Evolutionary conservation across 2,888 invertebrate genomes (phyloP).

Genomic region (Apodemia zela): DNA sequence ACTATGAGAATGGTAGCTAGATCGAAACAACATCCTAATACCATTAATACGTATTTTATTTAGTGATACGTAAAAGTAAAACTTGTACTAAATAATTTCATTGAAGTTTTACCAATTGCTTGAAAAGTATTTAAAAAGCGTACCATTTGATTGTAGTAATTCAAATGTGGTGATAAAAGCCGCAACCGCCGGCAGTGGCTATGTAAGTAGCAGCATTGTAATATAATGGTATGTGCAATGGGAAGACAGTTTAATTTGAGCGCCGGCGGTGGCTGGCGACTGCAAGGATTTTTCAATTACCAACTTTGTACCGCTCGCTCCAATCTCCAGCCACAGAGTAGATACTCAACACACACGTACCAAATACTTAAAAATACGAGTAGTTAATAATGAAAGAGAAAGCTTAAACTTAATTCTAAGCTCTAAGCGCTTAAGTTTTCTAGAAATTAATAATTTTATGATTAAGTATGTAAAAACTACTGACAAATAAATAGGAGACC

Average conservation of each 20-base stretch:
- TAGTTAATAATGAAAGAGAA: background rate
- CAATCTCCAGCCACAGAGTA: constrained; percentile 51
- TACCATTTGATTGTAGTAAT: background rate
- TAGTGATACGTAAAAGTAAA: too few relatives aligned
- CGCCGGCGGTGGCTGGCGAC: constrained; percentile 33
- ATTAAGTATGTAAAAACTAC: too few relatives aligned
- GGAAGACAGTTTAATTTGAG: constrained; percentile 44
- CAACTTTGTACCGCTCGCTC: constrained; percentile 68
- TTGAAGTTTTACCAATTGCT: background rate
- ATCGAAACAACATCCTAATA: too few relatives aligned
- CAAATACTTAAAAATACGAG: too few relatives aligned
- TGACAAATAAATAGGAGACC: too few relatives aligned
- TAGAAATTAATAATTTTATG: too few relatives aligned
- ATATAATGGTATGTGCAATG: constrained; percentile 35
- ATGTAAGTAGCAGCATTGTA: constrained; percentile 17
- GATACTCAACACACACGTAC: constrained; percentile 20
- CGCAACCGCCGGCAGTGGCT: background rate
- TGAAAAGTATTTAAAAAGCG: background rate
- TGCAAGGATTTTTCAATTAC: constrained; percentile 77
- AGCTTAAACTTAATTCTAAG: background rate
- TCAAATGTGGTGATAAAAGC: background rate
- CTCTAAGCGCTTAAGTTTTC: too few relatives aligned
- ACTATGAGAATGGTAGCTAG: too few relatives aligned
- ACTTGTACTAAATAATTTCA: background rate
- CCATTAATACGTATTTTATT: too few relatives aligned